phyloP scores from a whole-genome alignment of 1,140 invertebrate genomes.

The Aricia agestis region DNA sequence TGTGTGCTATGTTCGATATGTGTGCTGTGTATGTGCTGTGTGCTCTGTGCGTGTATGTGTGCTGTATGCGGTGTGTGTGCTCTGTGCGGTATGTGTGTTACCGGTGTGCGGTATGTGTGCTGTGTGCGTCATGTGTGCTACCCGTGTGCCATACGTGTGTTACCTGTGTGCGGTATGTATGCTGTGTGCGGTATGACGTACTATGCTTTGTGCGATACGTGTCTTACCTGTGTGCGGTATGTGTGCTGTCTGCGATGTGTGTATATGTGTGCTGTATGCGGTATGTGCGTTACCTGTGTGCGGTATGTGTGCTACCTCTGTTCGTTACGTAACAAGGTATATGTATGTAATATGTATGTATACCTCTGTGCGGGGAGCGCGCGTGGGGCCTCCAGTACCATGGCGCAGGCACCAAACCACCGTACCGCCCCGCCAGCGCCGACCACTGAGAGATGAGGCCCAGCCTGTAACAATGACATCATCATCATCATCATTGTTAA shows the following conservation, averaged over 20 bases:
- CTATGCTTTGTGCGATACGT: background rate
- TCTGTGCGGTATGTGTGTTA: background rate
- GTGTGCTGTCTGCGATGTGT: background rate
- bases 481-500: background rate
- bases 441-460: conserved; percentile 88
- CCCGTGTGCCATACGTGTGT: too few species aligned
- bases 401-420: conserved; percentile 79
- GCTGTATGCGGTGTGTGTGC: background rate
- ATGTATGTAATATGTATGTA: background rate
- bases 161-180: background rate
- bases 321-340: background rate
- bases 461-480: conserved; percentile 79
- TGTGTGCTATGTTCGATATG: background rate
- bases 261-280: background rate
- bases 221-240: background rate
- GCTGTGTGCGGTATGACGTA: background rate
- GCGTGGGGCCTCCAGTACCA: conserved; percentile 78
- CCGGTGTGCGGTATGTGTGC: background rate
- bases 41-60: background rate
- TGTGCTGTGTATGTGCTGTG: too few species aligned
- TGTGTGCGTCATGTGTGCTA: background rate
- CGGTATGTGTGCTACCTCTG: background rate
- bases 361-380: conserved; percentile 76
- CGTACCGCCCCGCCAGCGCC: conserved; percentile 81
- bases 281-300: background rate